Evolutionary conservation across 2,113 vertebrate species (phyloP).

Genomic region (Muntiacus muntjak): DNA sequence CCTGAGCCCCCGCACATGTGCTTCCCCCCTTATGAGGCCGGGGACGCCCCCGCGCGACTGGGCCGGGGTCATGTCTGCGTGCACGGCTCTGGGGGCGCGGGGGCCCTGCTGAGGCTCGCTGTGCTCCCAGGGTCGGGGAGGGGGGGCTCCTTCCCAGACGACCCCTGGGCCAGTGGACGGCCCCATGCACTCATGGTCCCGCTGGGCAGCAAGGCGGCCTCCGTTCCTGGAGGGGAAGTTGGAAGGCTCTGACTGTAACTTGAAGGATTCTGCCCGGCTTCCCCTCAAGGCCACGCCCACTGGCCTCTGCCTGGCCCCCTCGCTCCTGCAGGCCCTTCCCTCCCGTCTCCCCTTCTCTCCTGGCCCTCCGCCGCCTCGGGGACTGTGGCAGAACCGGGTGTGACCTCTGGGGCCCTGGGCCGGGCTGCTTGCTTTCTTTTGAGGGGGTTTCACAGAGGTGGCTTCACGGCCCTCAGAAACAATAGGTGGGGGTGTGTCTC

Average conservation of each 20-base stretch:
- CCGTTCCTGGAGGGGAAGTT: not conserved
- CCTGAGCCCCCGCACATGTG: fast-evolving
- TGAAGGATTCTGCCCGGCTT: not conserved
- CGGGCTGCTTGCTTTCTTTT: fast-evolving
- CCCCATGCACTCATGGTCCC: not conserved
- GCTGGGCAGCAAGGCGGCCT: not conserved
- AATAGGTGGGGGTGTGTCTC: not conserved
- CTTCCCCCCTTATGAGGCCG: fast-evolving
- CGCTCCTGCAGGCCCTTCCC: not conserved
- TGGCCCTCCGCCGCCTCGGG: not conserved
- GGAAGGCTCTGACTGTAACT: not conserved
- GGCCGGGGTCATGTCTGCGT: fast-evolving
- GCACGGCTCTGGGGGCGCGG: not conserved
- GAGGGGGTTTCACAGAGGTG: too few species aligned
- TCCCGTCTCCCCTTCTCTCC: not conserved
- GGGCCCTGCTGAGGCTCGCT: not conserved
- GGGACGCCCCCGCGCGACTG: not conserved
- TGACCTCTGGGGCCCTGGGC: too few species aligned
- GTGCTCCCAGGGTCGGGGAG: fast-evolving
- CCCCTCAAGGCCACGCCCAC: not conserved
- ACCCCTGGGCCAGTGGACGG: fast-evolving
- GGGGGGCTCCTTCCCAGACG: not conserved
- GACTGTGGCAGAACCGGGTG: fast-evolving
- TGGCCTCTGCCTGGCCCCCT: not conserved
- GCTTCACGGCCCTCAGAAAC: fast-evolving